Percentiles rank a stretch among this genome's conserved stretches.
phyloP scores from a whole-genome alignment of 2,113 vertebrate genomes.

The Hyla sarda region DNA sequence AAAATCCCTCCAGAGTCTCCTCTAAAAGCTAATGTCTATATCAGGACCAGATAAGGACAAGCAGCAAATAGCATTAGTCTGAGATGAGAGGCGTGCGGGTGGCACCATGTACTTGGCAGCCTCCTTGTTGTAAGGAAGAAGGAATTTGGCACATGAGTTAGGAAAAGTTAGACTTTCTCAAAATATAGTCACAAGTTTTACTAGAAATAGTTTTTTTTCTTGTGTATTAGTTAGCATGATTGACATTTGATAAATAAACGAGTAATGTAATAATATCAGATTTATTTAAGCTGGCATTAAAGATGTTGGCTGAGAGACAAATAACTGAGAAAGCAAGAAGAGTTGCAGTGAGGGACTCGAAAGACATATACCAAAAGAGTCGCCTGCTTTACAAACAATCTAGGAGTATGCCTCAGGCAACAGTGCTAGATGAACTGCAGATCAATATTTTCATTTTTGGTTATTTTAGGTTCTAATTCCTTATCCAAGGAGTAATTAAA shows the following conservation, averaged over 20 bases:
- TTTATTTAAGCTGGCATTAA: conserved; percentile 6
- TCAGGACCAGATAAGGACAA: conserved; percentile 27
- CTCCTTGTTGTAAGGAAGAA: not conserved
- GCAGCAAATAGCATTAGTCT: conserved; percentile 9
- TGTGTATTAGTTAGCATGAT: not conserved
- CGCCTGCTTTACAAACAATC: not conserved
- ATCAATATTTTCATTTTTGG: not conserved
- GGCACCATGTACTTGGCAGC: conserved; percentile 23
- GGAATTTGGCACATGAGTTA: not conserved
- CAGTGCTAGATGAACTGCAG: not conserved
- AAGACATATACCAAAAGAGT: too few species aligned
- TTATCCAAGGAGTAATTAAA: too few species aligned
- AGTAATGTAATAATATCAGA: not conserved
- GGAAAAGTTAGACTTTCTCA: not conserved
- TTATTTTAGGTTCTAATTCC: not conserved
- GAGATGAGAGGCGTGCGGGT: conserved; percentile 7
- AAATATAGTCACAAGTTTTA: not conserved
- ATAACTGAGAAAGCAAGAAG: not conserved
- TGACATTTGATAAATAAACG: conserved; percentile 27
- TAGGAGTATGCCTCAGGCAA: not conserved
- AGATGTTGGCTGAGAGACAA: not conserved
- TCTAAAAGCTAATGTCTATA: conserved; percentile 37
- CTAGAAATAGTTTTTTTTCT: not conserved
- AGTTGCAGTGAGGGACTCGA: not conserved
- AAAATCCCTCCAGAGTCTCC: not conserved